Percentiles rank a stretch among this genome's conserved stretches.
Evolutionary conservation across 2,797 vertebrate genomes (phyloP).

Genomic region (Pachyuromys duprasi): DNA sequence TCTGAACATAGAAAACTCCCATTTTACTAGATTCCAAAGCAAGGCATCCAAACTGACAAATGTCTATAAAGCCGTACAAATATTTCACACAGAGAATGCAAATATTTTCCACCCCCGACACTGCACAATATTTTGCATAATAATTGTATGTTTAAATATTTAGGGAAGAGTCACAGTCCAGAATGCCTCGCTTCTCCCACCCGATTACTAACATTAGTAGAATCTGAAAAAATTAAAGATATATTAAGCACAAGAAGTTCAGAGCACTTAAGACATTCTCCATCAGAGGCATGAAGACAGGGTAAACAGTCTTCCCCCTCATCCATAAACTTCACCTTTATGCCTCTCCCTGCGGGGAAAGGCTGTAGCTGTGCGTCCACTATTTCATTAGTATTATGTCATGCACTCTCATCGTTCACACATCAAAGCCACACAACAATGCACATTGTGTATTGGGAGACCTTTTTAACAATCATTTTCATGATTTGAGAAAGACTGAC

Average conservation of each 20-base stretch:
- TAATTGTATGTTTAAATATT: slow-evolving; percentile 15
- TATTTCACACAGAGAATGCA: slow-evolving; percentile 29
- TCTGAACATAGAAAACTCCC: slow-evolving; percentile 73
- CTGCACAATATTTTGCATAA: slow-evolving; percentile 2
- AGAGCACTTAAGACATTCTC: slow-evolving; percentile 2
- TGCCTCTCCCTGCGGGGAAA: slow-evolving; percentile 75
- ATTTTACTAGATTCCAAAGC: slow-evolving; percentile 78
- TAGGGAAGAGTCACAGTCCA: slow-evolving; percentile 17
- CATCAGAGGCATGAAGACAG: slow-evolving; percentile 61
- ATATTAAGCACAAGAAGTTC: slow-evolving; percentile 1
- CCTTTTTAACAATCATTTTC: slow-evolving; percentile 94
- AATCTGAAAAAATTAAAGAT: slow-evolving; percentile 52
- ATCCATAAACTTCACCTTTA: slow-evolving; percentile 60
- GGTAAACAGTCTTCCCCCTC: slow-evolving; percentile 51
- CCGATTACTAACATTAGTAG: neutral
- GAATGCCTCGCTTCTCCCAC: slow-evolving; percentile 44
- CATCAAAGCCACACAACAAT: slow-evolving; percentile 94
- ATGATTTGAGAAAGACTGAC: slow-evolving; percentile 93
- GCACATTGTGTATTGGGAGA: slow-evolving; percentile 92
- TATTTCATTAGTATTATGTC: slow-evolving; percentile 86
- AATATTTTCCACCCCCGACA: slow-evolving; percentile 18
- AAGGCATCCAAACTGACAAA: slow-evolving; percentile 84
- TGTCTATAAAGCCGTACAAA: slow-evolving; percentile 78
- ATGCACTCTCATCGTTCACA: slow-evolving; percentile 95
- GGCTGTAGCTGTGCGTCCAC: slow-evolving; percentile 81